Evolutionary conservation across 2,113 vertebrate genomes (phyloP).

Genomic region (Capra hircus): DNA sequence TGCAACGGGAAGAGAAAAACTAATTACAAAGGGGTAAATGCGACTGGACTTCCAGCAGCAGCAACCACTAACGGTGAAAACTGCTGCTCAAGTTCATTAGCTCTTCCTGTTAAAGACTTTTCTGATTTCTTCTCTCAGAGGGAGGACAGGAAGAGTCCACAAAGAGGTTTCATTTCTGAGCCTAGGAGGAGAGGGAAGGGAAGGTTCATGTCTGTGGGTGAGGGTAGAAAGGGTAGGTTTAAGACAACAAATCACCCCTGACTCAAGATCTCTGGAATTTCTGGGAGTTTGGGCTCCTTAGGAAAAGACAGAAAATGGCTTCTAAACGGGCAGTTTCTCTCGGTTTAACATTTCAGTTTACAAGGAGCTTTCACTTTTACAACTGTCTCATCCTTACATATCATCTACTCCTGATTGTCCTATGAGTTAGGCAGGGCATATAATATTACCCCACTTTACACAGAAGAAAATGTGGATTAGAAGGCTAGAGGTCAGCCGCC

Average conservation of each 20-base stretch:
- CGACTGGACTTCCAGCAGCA: neutral
- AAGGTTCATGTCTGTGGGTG: neutral
- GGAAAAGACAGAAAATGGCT: neutral
- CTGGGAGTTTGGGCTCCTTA: neutral
- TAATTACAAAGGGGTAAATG: neutral
- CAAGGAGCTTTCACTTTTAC: neutral
- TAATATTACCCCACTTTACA: neutral
- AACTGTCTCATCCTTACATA: neutral
- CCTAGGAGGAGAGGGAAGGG: neutral
- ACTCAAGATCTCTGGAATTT: neutral
- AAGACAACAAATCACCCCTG: neutral
- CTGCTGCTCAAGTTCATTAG: neutral
- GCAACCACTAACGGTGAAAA: neutral
- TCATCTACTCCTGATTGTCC: neutral
- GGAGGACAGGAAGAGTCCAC: neutral
- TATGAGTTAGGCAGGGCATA: neutral
- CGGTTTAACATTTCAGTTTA: neutral
- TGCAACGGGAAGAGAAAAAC: slow-evolving; percentile 67
- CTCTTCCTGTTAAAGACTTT: neutral
- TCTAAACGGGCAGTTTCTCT: neutral
- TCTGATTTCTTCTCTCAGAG: neutral
- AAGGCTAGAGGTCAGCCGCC: neutral
- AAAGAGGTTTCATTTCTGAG: neutral
- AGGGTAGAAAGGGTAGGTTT: neutral
- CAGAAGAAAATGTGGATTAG: neutral